Evolutionary conservation across 2,888 invertebrate genomes (phyloP), one percentile per base, ranked within the genome.

Genomic region (Dinocampus coccinellae): DNA sequence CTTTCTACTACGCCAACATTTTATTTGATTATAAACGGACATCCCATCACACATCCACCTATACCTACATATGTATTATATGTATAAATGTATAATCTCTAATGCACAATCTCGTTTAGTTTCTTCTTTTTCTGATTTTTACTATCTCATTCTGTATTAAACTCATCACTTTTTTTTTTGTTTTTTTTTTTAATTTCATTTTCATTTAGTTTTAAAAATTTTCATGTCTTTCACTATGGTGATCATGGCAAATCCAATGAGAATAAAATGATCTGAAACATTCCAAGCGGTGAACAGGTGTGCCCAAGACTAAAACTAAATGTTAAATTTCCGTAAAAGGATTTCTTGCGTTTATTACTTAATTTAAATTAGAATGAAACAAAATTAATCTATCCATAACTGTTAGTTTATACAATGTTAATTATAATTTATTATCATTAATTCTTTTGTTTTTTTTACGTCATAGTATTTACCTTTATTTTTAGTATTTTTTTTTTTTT

Each of bases 11-110:
- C 22, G 61, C 61, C 36, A 26, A 62, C 53, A 62, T 63, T 63
- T 63, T 29, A 69, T 57, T 63, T 47, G 69, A 69, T 69, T 69
- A 69, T 62, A 36, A 69, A 69, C 62, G 53, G 69, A 69, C 69
- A 62, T 62, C 63, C 52, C 42, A 63, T 69, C 55, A 57, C 63
- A 63, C 57, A 42, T 33, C 10, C 57, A 22, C 57, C 33, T 63
- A 63, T 42, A 20, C 69, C 33, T 33, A 63, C 57, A 29, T 29
- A 55, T 24, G 34, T n/a, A n/a, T n/a, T n/a, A n/a, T 24, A 47
- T 26, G 16, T 33, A 42, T 29, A 33, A 29, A 42, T 29, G 24
- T 42, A 63, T 26, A 47, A 6, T 16, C 11, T 13, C 10, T 6
- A 6, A 42, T 29, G 29, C n/a, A 42, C 10, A n/a, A n/a, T n/a